Evolutionary conservation across 2,797 vertebrate genomes (phyloP), one percentile per base, ranked within the genome.

Genomic region (Gallirallus australis): DNA sequence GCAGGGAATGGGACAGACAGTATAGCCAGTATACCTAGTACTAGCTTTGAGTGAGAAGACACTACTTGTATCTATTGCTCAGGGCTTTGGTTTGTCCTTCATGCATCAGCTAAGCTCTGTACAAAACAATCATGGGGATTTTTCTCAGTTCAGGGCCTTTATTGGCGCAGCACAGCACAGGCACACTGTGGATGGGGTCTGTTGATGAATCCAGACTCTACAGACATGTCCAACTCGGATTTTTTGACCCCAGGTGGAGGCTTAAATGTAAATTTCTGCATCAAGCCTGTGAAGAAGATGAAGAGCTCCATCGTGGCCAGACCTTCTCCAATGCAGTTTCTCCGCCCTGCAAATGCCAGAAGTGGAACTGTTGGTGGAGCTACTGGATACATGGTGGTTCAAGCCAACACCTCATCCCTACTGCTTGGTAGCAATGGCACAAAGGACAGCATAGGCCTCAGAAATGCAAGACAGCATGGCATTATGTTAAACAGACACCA

Each of bases 231-330:
- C 88, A 98, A 69, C 61, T 98, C 96, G 19, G 92, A 77, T 53
- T 91, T 94, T 53, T 90, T 95, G 47, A 97, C 69, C 8, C 97
- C 94, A 17, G 94, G 87, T 7, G 94, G 90, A 60, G 92, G 95
- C 56, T 84, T 88, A 71, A 98, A 98, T 31, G 73, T 82, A 68
- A 98, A 98, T 70, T 94, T 97, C 94, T 98, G 97, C 27, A 98
- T 85, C 56, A 98, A 88, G 30, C 97, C 97, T 7, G 96, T 86
- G 68, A 98, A 98, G 92, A 98, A 98, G 54, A 98, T 84, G 73
- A 98, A 98, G 72, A 98, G 93, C 68, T 98, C 97, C 97, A 97
- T 96, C 42, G 69, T 97, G 92, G 97, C 97, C 71, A 97, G 95
- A 42, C 96, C 86, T 82, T 98, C 97, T 23, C 97, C 98, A 12